Percentiles rank a stretch among this genome's conserved stretches.
phyloP scores from a whole-genome alignment of 64 coral and sea anemone genomes.

The Pocillopora verrucosa region DNA sequence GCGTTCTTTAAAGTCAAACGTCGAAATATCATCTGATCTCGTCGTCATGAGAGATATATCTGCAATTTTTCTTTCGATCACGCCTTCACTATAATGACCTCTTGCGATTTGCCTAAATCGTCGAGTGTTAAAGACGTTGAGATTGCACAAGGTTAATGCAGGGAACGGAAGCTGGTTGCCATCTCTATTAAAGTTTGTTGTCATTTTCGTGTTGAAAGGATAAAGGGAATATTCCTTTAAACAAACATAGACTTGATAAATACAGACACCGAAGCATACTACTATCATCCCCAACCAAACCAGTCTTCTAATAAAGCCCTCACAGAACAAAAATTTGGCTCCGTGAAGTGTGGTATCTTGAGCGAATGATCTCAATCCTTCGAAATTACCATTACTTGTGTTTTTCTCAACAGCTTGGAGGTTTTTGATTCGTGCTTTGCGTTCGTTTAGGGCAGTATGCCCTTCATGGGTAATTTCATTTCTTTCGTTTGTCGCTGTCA shows the following conservation, averaged over 20 bases:
- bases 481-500: too few species aligned
- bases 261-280: neutral
- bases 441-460: too few species aligned
- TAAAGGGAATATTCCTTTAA: neutral
- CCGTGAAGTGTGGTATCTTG: slow-evolving; percentile 5
- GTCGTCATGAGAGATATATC: neutral
- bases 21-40: neutral
- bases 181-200: neutral
- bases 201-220: slow-evolving; percentile 8
- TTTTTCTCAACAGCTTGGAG: too few species aligned
- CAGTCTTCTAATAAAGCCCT: slow-evolving; percentile 4
- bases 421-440: too few species aligned
- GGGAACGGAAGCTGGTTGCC: neutral
- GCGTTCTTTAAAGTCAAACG: neutral
- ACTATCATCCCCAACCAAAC: neutral
- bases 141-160: slow-evolving; percentile 18
- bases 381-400: neutral
- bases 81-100: neutral
- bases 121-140: neutral
- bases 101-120: neutral
- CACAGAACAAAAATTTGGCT: neutral
- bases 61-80: neutral
- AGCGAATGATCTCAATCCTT: neutral
- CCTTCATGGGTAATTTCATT: too few species aligned
- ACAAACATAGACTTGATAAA: neutral